Conservation (phyloP, 2,113 vertebrate genomes). For the Colaptes auratus region DNA sequence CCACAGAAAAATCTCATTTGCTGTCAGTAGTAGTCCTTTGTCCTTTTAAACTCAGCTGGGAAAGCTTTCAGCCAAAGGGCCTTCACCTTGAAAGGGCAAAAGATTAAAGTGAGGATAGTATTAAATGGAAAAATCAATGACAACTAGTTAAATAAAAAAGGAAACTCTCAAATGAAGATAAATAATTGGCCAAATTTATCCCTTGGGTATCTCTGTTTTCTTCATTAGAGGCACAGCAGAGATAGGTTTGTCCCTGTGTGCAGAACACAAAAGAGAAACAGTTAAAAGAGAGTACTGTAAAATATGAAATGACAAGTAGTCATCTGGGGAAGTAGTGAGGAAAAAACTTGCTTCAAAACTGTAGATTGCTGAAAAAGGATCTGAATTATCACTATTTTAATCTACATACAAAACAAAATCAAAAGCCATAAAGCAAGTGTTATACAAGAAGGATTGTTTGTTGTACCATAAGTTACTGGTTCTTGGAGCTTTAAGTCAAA, state of each 20-base stretch:
- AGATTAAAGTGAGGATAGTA: conserved; percentile 40
- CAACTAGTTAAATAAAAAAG: conserved; percentile 48
- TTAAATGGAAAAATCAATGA: conserved; percentile 61
- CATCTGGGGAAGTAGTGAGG: not conserved
- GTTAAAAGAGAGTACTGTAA: not conserved
- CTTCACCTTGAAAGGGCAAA: conserved; percentile 39
- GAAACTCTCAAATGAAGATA: conserved; percentile 30
- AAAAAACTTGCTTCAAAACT: not conserved
- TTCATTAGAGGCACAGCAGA: not conserved
- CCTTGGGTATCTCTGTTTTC: conserved; percentile 1
- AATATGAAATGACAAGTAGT: not conserved
- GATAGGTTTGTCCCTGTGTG: not conserved
- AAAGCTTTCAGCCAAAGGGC: conserved; percentile 47
- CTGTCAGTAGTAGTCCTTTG: not conserved
- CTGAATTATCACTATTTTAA: not conserved
- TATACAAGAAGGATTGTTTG: not conserved
- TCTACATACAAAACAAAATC: not conserved
- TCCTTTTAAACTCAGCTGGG: conserved; percentile 23
- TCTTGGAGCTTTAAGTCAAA: not conserved
- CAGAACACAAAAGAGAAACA: not conserved
- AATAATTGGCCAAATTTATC: conserved; percentile 27
- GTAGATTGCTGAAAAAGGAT: not conserved
- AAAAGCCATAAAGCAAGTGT: not conserved
- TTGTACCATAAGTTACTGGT: not conserved
- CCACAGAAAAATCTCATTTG: conserved; percentile 39